phyloP scores from a whole-genome alignment of 2,113 vertebrate species.

The Erinaceus europaeus region DNA sequence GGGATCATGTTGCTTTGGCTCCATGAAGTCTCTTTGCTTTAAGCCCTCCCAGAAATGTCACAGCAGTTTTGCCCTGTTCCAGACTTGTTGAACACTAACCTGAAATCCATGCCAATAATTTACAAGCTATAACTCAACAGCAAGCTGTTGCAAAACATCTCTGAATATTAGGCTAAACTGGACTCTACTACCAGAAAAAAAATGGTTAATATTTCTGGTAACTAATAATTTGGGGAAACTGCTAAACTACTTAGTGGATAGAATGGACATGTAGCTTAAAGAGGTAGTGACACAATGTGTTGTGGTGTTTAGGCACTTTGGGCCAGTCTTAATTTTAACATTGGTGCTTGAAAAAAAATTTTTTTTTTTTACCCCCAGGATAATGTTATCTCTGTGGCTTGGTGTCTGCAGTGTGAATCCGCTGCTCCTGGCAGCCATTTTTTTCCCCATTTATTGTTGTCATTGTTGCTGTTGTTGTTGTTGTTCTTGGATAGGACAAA shows the following conservation, averaged over 20 bases:
- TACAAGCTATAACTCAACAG: background rate
- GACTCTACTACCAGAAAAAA: background rate
- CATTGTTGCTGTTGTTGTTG: too few relatives aligned
- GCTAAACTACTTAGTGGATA: background rate
- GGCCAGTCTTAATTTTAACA: background rate
- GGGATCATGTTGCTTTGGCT: background rate
- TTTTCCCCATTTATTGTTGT: too few relatives aligned
- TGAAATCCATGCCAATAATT: background rate
- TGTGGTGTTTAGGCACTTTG: background rate
- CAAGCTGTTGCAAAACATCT: constrained; percentile 21
- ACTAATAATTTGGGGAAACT: constrained; percentile 2
- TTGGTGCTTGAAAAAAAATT: background rate
- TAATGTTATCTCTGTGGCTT: too few relatives aligned
- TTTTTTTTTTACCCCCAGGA: too few relatives aligned
- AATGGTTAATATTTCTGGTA: constrained; percentile 49
- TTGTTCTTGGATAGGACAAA: too few relatives aligned
- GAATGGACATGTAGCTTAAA: background rate
- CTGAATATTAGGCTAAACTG: background rate
- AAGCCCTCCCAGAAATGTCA: constrained; percentile 45
- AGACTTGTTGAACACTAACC: background rate
- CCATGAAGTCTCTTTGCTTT: background rate
- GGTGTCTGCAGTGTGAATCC: too few relatives aligned
- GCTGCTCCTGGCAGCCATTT: too few relatives aligned
- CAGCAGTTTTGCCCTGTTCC: background rate
- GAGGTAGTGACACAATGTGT: background rate